phyloP scores from a whole-genome alignment of 2,113 vertebrate genomes.

The Ptilonorhynchus violaceus region DNA sequence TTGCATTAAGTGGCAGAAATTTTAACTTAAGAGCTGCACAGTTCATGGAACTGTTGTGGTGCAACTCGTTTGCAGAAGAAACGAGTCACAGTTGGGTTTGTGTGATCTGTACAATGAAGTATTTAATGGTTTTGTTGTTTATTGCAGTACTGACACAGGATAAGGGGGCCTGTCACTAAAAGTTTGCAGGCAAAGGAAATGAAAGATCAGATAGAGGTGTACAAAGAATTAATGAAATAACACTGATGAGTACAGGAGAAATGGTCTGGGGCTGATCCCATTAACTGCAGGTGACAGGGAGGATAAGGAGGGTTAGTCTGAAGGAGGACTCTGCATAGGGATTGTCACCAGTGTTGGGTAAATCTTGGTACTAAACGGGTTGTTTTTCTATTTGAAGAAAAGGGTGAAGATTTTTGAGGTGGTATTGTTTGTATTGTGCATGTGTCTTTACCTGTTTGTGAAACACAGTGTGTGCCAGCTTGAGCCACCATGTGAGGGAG shows the following conservation, averaged over 20 bases:
- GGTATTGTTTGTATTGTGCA: neutral
- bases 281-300: neutral
- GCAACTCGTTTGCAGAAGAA: neutral
- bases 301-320: neutral
- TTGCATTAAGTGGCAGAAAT: conserved; percentile 32
- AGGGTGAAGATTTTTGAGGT: neutral
- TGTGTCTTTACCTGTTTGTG: neutral
- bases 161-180: neutral
- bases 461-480: rapidly evolving
- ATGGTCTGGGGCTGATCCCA: neutral
- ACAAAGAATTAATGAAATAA: neutral
- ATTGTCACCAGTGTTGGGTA: neutral
- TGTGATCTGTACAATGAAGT: neutral
- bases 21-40: neutral
- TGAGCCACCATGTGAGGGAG: neutral
- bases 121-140: neutral
- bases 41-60: neutral
- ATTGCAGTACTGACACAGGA: neutral
- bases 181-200: neutral
- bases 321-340: neutral
- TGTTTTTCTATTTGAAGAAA: neutral
- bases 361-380: neutral
- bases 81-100: neutral
- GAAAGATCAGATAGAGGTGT: neutral
- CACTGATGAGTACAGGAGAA: neutral